These are phyloP conservation scores for Larimichthys polyactis DNA, from an alignment of 2,113 vertebrate species.

Conservation along the genomic window DNA sequence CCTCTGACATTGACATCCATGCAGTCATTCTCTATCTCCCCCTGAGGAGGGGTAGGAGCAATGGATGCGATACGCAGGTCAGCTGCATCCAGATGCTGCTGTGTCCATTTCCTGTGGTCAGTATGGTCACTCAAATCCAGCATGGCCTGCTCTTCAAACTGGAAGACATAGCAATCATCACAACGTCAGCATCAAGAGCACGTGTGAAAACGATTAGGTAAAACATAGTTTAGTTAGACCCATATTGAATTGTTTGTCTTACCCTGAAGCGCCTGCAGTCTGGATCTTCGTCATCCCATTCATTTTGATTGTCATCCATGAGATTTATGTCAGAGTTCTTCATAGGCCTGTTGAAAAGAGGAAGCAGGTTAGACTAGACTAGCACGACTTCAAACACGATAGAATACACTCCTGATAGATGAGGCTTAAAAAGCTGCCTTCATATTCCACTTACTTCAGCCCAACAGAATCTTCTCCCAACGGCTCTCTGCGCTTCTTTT, in stretches of 20 bases:
- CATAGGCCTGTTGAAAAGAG: conserved; percentile 86
- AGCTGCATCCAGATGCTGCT: conserved; percentile 89
- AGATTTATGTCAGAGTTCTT: conserved; percentile 92
- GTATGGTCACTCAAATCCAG: conserved; percentile 88
- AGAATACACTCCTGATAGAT: not conserved
- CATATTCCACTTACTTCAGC: conserved; percentile 86
- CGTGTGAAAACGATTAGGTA: not conserved
- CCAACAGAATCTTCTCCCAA: conserved; percentile 97
- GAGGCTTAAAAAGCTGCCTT: not conserved
- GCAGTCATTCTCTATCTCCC: conserved; percentile 94
- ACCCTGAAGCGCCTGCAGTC: conserved; percentile 94
- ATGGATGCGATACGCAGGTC: conserved; percentile 94
- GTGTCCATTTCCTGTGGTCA: conserved; percentile 88
- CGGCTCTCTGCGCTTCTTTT: conserved; percentile 96
- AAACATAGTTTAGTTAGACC: not conserved
- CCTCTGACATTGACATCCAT: conserved; percentile 98
- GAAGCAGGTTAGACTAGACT: conserved; percentile 25
- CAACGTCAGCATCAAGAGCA: conserved; percentile 8
- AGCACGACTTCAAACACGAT: not conserved
- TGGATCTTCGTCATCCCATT: conserved; percentile 94
- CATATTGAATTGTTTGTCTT: conserved; percentile 43
- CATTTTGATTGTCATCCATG: conserved; percentile 96
- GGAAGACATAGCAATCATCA: not conserved
- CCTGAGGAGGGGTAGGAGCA: conserved; percentile 95
- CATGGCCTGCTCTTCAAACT: conserved; percentile 88